These are phyloP conservation scores for Drosophila anceps DNA, from an alignment of 2,888 invertebrate species.

Conservation along the genomic window DNA sequence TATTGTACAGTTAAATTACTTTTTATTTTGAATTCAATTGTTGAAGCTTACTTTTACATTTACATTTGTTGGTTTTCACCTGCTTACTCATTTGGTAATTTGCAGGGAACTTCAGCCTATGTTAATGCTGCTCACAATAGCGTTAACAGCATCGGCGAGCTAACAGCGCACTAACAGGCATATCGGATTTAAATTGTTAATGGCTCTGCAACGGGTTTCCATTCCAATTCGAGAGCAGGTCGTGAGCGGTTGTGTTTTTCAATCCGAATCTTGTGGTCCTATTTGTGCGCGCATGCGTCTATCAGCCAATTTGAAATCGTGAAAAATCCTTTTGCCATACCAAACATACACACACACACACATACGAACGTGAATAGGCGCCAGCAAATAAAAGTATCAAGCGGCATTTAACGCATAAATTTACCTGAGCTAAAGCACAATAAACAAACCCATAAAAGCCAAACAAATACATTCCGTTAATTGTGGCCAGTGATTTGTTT, in stretches of 20 bases:
- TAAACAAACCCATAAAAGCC: conserved; percentile 30
- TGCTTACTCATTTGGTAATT: neutral
- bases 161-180: conserved; percentile 29
- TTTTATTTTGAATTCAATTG: neutral
- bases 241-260: conserved; percentile 76
- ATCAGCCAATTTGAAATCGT: conserved; percentile 60
- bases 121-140: conserved; percentile 9
- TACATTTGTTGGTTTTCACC: neutral
- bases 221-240: conserved; percentile 83
- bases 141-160: conserved; percentile 16
- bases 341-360: conserved; percentile 28
- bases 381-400: conserved; percentile 44
- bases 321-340: conserved; percentile 77
- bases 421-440: conserved; percentile 50
- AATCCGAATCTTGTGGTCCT: conserved; percentile 55
- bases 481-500: conserved; percentile 70
- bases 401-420: conserved; percentile 24
- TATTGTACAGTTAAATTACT: neutral
- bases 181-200: conserved; percentile 56
- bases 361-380: conserved; percentile 40
- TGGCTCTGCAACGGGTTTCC: conserved; percentile 66
- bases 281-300: conserved; percentile 72
- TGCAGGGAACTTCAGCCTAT: neutral
- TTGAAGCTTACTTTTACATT: neutral
- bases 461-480: conserved; percentile 27